Evolutionary conservation across 1,140 invertebrate genomes (phyloP), one percentile per base, ranked within the genome.

Genomic region (Drosophila suzukii): DNA sequence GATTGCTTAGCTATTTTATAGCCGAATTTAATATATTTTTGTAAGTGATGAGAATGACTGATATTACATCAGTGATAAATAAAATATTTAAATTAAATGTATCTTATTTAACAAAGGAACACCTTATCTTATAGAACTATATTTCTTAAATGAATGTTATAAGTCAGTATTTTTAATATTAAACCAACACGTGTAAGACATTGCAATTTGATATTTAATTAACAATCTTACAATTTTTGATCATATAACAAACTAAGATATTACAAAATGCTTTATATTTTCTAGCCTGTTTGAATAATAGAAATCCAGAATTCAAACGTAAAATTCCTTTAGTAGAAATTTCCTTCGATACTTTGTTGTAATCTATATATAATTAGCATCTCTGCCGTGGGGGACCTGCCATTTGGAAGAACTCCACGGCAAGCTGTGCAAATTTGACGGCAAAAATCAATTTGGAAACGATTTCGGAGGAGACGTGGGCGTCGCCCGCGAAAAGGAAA

Each of bases 381-480:
- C 49, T 27, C 49, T 68, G n/a, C 7, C 36, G 44, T 27, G 27
- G 32, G 51, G 41, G 38, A 66, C 59, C 59, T 75, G 73, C 60
- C 53, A 66, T 56, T 56, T 75, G 43, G 34, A 46, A 65, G 71
- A 63, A 53, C 43, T 75, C 30, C 62, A 20, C 53, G 30, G 61
- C 79, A 71, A 63, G 67, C 75, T 88, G 84, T 84, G 84, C 84
- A 89, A 89, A 89, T 89, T 89, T 89, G 84, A 89, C 84, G 80
- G 68, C 83, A 66, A 81, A 89, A 89, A 89, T 89, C 84, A 89
- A 89, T 89, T 89, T 89, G 84, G 71, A 89, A 89, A 89, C 85
- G 80, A 89, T 89, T 89, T 89, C 66, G 67, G 84, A 75, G 75
- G 51, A 71, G 75, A 58, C 83, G 83, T 89, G 75, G 79, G 84